Base-by-base conservation (phyloP, 2,888 invertebrate species). In the Crioceris asparagi region DNA sequence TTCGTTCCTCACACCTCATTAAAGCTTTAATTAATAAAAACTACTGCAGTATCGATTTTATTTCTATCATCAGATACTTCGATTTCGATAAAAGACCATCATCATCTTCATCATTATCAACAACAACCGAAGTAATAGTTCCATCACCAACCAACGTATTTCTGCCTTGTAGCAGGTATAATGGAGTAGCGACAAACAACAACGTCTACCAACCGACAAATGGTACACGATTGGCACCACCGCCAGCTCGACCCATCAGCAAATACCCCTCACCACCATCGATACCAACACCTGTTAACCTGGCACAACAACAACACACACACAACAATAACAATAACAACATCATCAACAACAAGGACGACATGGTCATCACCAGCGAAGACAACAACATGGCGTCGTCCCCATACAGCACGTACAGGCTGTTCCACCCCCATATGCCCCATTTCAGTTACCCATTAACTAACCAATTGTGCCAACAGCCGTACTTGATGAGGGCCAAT, bases 401-500 rank as follows among this genome's bases (percentile, higher is more conserved):
- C 11, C 47, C 55, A 16, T 60, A 56, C 47, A 45, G 54, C 40
- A 49, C 56, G 7, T 61, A 62, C 39, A 50, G 62, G 19, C 48
- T 62, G 29, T 64, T 46, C 43, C 51, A 47, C 45, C 55, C 47
- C 43, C 54, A 46, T 47, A 54, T 50, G 47, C 48, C 48, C 14
- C 48, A 41, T 38, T 54, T 52, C 36, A 42, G 46, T 10, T 54
- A 54, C 31, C 44, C 49, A 10, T 54, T 52, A 35, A 42, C 47
- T 10, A 53, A 54, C 31, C 44, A 49, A 10, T 23, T 52, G 39
- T 51, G 48, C 41, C 49, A 47, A 35, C 53, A 51, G 25, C 66
- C 59, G n/a, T 61, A 50, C 59, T 50, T 66, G 58, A 50, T 63
- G 44, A 46, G 67, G 57, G 47, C 67, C 43, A 68, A 60, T 60